Base-by-base conservation (phyloP, 1,140 invertebrate species). In the Diplogasteroides magnus region DNA sequence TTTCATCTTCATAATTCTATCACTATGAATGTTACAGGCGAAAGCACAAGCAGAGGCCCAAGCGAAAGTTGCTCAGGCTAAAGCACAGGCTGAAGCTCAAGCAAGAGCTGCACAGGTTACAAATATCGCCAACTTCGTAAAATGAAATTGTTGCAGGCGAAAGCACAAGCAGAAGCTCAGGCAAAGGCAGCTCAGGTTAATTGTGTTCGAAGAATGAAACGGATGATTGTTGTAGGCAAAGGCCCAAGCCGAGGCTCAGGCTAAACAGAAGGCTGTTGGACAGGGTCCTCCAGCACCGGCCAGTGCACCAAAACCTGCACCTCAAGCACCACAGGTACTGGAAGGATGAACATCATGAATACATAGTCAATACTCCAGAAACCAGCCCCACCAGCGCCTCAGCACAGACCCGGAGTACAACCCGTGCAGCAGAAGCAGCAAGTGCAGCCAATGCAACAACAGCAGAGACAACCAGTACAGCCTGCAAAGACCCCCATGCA, bases 71-170 rank as follows among this genome's bases (percentile, higher is more conserved):
- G 72, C 63, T 23, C 62, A 64, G 27, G 62, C 55, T 29, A 59
- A 67, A 28, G 72, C 72, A 1, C 67, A 73, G 48, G 56, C 61
- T 37, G 67, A 73, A 26, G 67, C 72, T 27, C 67, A 65, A 27
- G 55, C 62, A 27, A 68, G 64, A 27, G 71, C 62, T 29, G 25
- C 27, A 25, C 64, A 71, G n/a, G 48, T 13, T 0, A 29, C 26
- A n/a, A 61, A 65, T 26, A n/a, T n/a, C n/a, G n/a, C n/a, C n/a
- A n/a, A n/a, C n/a, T n/a, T n/a, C n/a, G n/a, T n/a, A n/a, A n/a
- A n/a, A n/a, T n/a, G n/a, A n/a, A n/a, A n/a, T n/a, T n/a, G n/a
- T n/a, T n/a, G n/a, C n/a, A 71, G 32, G 32, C 56, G 19, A 59
- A 69, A 29, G 71, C 71, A 25, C 61, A 72, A 55, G 61, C 61